Percentiles rank a stretch among this genome's conserved stretches.
These are phyloP conservation scores for Oxystoma pomonae DNA, from an alignment of 2,888 invertebrate genomes.

Conservation along the genomic window DNA sequence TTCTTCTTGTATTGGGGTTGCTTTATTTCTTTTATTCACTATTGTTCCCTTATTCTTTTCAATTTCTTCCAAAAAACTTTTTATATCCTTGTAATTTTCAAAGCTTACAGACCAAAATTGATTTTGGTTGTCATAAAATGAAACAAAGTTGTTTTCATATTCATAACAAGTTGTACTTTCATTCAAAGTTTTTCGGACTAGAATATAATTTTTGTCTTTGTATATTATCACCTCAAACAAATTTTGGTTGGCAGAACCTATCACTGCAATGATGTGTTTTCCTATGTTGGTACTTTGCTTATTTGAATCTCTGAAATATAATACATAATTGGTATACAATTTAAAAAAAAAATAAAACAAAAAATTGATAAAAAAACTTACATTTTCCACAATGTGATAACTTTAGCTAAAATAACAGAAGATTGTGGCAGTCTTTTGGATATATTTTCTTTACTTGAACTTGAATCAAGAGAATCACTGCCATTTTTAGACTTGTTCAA, in stretches of 20 bases:
- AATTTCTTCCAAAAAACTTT: conserved; percentile 30
- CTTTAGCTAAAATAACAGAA: conserved; percentile 20
- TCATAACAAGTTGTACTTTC: conserved; percentile 30
- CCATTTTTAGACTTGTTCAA: not conserved
- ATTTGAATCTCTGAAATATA: conserved; percentile 6
- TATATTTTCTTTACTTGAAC: not conserved
- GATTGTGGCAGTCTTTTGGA: conserved; percentile 7
- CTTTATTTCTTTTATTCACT: conserved; percentile 13
- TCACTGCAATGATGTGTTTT: conserved; percentile 48
- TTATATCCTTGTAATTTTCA: conserved; percentile 30
- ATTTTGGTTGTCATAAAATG: conserved; percentile 38
- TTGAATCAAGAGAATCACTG: not conserved
- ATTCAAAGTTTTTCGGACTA: conserved; percentile 34
- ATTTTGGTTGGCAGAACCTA: conserved; percentile 37
- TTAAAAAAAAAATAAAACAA: conserved; percentile 4
- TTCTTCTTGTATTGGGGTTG: conserved; percentile 5
- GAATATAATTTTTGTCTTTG: conserved; percentile 41
- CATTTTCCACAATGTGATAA: conserved; percentile 18
- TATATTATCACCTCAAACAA: conserved; percentile 42
- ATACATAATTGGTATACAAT: not conserved
- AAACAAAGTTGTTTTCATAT: conserved; percentile 35
- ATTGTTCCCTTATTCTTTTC: conserved; percentile 27
- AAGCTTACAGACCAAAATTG: conserved; percentile 41
- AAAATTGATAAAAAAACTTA: conserved; percentile 11
- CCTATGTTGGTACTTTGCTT: conserved; percentile 33